These are phyloP conservation scores for Anodontia alba DNA, from an alignment of 2,888 invertebrate species.

Conservation along the genomic window DNA sequence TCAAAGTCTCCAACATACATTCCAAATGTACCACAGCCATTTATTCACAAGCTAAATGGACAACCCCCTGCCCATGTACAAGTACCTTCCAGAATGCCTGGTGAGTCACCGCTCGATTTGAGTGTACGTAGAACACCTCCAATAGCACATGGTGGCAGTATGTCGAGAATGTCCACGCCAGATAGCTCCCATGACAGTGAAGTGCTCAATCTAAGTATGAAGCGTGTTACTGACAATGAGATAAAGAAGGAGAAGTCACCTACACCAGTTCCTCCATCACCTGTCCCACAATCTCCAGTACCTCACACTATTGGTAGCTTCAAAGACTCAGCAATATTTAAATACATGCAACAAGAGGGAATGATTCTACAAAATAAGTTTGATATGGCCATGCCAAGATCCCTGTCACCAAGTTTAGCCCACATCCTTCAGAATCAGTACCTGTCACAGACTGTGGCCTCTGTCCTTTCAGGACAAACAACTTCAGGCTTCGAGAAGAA, in stretches of 20 bases:
- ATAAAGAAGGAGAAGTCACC: conserved; percentile 25
- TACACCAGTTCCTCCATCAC: conserved; percentile 17
- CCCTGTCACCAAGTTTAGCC: conserved; percentile 49
- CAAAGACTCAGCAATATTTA: conserved; percentile 79
- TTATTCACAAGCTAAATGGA: conserved; percentile 40
- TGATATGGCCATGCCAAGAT: conserved; percentile 35
- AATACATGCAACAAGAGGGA: conserved; percentile 82
- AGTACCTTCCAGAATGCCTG: conserved; percentile 43
- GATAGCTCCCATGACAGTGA: conserved; percentile 85
- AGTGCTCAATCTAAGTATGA: conserved; percentile 91
- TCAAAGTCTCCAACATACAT: conserved; percentile 76
- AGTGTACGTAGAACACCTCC: conserved; percentile 89
- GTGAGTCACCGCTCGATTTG: conserved; percentile 91
- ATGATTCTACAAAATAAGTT: conserved; percentile 61
- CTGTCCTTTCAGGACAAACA: conserved; percentile 33
- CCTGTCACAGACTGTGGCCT: conserved; percentile 44
- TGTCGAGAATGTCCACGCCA: conserved; percentile 57
- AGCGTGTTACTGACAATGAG: conserved; percentile 49
- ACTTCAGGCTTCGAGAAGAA: conserved; percentile 18
- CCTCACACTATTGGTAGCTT: conserved; percentile 55
- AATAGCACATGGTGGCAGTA: conserved; percentile 68
- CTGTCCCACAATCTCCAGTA: conserved; percentile 24
- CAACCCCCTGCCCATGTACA: conserved; percentile 40
- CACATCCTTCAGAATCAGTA: conserved; percentile 57
- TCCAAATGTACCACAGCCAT: conserved; percentile 80